Evolutionary conservation across 2,888 invertebrate species (phyloP), one percentile per base, ranked within the genome.

Genomic region (Pyralis farinalis): DNA sequence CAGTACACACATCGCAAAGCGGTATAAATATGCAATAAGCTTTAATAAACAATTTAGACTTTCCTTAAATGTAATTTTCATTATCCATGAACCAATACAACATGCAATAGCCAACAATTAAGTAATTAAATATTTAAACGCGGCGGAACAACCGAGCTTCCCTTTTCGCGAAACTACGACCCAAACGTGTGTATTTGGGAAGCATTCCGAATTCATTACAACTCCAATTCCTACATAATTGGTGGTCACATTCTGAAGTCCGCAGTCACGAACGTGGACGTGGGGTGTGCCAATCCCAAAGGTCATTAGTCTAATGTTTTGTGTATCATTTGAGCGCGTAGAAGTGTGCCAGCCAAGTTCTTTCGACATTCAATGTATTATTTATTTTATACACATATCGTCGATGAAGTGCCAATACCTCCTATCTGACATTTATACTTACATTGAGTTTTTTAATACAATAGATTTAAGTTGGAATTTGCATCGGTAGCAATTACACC

Each of bases 261-360:
- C 34, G 30, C 30, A 43, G 40, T 44, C 44, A 43, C 40, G 39
- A 43, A 36, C 7, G 21, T 16, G 16, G 16, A 44, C 38, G 40
- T 37, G 36, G 47, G 16, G 47, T 16, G 44, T 32, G 45, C 7
- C 38, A 33, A 27, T 43, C 50, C 50, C 50, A 31, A 22, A 16
- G 39, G 44, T 45, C 44, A 45, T 45, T 43, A 48, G 44, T 39
- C 10, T 41, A 43, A 43, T 46, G 36, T 33, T 32, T 43, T 40
- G 37, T 36, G 31, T 40, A 29, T 20, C 37, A 20, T 31, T 6
- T 31, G 12, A 12, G 12, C 16, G 4, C 16, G 16, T 31, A 31
- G 11, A 12, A 7, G 8, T 11, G 10, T 6, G 10, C 3, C 9
- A 11, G 30, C 30, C 30, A 25, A 25, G 25, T 25, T 30, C 30